Evolutionary conservation across 2,113 vertebrate species (phyloP).

Genomic region (Hepsetus odoe): DNA sequence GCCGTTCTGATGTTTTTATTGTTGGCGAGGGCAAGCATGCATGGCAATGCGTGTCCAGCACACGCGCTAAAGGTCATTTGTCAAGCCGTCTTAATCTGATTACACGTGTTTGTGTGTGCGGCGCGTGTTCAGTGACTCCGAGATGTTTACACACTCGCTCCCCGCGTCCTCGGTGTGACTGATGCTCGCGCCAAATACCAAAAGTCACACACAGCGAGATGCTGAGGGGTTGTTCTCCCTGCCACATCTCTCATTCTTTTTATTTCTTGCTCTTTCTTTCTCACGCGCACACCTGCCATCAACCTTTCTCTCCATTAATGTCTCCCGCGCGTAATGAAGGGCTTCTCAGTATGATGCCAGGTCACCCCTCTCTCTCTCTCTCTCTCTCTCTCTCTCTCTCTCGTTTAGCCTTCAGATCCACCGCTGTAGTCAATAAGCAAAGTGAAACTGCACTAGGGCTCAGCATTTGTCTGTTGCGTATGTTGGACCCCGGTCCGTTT

Average conservation of each 20-base stretch:
- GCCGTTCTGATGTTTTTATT: background rate
- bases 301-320: background rate
- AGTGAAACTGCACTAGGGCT: background rate
- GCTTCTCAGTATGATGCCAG: background rate
- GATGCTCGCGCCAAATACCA: constrained; percentile 8
- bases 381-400: background rate
- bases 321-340: background rate
- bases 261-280: background rate
- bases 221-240: background rate
- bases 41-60: constrained; percentile 5
- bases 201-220: constrained; percentile 12
- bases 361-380: background rate
- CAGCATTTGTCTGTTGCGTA: background rate
- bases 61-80: constrained; percentile 23
- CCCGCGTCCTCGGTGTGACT: background rate
- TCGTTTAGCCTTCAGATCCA: background rate
- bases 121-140: constrained; percentile 17
- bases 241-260: background rate
- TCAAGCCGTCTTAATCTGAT: constrained; percentile 20
- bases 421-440: background rate
- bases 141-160: constrained; percentile 4
- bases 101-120: background rate
- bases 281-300: background rate
- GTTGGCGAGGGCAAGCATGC: background rate
- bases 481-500: background rate